phyloP scores from a whole-genome alignment of 2,113 vertebrate species.

The Hippocampus barbouri region DNA sequence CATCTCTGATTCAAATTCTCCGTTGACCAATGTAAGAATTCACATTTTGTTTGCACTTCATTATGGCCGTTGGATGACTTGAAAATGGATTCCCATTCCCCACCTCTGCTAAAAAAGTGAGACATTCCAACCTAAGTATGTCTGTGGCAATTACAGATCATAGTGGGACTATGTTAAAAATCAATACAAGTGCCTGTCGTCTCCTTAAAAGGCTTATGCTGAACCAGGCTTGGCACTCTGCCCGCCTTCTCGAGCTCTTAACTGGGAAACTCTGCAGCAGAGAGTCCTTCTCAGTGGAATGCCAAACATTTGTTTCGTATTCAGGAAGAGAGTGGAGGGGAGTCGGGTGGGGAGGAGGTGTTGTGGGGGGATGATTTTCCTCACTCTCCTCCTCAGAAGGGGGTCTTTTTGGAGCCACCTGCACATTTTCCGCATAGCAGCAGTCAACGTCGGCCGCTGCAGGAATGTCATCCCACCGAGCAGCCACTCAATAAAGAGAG shows the following conservation, averaged over 20 bases:
- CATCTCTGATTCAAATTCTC: too few species aligned
- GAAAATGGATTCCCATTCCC: neutral
- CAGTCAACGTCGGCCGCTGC: constrained; percentile 35
- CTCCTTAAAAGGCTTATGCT: constrained; percentile 33
- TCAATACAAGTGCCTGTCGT: constrained; percentile 19
- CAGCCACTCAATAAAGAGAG: constrained; percentile 61
- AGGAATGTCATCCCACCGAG: constrained; percentile 61
- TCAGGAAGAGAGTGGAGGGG: constrained; percentile 37
- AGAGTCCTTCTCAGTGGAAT: constrained; percentile 61
- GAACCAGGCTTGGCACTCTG: constrained; percentile 49
- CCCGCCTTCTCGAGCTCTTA: constrained; percentile 34
- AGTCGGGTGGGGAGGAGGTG: neutral
- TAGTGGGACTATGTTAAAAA: neutral
- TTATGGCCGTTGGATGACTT: too few species aligned
- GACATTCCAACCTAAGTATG: neutral
- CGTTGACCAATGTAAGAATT: too few species aligned
- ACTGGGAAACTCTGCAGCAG: constrained; percentile 63
- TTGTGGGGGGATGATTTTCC: constrained; percentile 41
- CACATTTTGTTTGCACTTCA: too few species aligned
- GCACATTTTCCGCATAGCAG: constrained; percentile 67
- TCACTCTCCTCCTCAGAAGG: constrained; percentile 43
- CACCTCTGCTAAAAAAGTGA: neutral
- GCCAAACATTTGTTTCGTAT: constrained; percentile 68
- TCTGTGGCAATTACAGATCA: neutral
- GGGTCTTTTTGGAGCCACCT: constrained; percentile 58